A percentile compares a stretch with the other conserved stretches of the same genome.
phyloP scores from a whole-genome alignment of 1,140 invertebrate genomes.

The Zaprionus tsacasi region DNA sequence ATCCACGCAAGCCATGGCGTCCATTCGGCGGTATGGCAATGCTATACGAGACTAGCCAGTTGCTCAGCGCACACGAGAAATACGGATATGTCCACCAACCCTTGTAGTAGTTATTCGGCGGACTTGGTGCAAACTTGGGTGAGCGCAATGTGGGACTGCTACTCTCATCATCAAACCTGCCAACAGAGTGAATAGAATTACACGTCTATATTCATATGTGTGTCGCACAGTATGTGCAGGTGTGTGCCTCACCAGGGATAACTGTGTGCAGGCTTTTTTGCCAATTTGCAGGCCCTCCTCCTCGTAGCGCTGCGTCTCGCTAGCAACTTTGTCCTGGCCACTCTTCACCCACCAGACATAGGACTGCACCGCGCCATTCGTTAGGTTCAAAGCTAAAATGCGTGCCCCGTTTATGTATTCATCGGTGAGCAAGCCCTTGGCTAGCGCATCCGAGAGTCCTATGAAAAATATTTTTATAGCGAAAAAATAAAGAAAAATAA shows the following conservation, averaged over 20 bases:
- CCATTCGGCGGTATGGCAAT: constrained; percentile 88
- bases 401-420: constrained; percentile 86
- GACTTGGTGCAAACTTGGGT: constrained; percentile 89
- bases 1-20: constrained; percentile 88
- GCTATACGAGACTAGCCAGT: constrained; percentile 92
- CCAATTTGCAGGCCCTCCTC: constrained; percentile 85
- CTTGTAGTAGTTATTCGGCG: constrained; percentile 87
- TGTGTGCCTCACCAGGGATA: constrained; percentile 85
- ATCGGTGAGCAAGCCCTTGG: constrained; percentile 86
- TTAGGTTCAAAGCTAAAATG: constrained; percentile 87
- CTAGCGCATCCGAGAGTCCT: constrained; percentile 86
- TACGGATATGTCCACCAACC: constrained; percentile 93
- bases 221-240: neutral
- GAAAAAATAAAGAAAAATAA: constrained; percentile 7
- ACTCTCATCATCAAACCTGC: constrained; percentile 85
- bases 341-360: constrained; percentile 86
- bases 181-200: neutral
- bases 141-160: constrained; percentile 85
- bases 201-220: neutral
- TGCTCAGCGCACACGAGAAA: constrained; percentile 89
- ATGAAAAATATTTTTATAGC: constrained; percentile 2
- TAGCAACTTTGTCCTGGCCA: constrained; percentile 54
- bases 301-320: constrained; percentile 84
- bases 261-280: constrained; percentile 84
- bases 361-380: constrained; percentile 86